Base-by-base conservation (phyloP, 2,888 invertebrate species). In the Aphodius sticticus region DNA sequence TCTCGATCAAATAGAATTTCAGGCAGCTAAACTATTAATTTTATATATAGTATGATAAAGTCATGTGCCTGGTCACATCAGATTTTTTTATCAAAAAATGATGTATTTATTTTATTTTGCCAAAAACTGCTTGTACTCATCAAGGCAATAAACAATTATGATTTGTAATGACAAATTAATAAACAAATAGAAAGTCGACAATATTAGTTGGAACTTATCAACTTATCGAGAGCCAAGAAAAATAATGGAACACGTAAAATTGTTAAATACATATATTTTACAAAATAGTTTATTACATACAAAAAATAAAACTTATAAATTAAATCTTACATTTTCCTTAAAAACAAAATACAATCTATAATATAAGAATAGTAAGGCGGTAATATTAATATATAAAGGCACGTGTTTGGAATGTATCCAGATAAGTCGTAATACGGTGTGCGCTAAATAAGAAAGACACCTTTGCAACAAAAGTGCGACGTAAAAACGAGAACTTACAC, bases 261-360 rank as follows among this genome's bases (percentile, higher is more conserved):
- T 53, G 53, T 53, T 53, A 53, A 53, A 53, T 53, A 53, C 53
- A 53, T 53, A 53, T 53, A 53, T 53, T 53, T 53, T 53, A 53
- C 53, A 53, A 53, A 53, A 53, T 53, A 53, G 53, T 53, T 53
- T 9, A 53, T 9, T 53, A 53, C 53, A 53, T 53, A 53, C 53
- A 53, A 53, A 53, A 53, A 53, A 53, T 53, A 53, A 26, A 53
- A 53, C 53, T 53, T 53, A 53, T 53, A 53, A 26, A 9, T 12
- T 53, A 53, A 53, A 53, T 53, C 53, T 53, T 53, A 53, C 53
- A 53, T 9, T 53, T 53, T 53, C 53, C 7, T 53, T 53, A 53
- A 53, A 53, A 53, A 53, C 7, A 53, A 53, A 53, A 53, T 53
- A 53, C 53, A 53, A 53, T 53, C 53, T 53, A 53, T 53, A 53